These are phyloP conservation scores for Danaus chrysippus DNA, from an alignment of 2,888 invertebrate genomes.

Conservation along the genomic window DNA sequence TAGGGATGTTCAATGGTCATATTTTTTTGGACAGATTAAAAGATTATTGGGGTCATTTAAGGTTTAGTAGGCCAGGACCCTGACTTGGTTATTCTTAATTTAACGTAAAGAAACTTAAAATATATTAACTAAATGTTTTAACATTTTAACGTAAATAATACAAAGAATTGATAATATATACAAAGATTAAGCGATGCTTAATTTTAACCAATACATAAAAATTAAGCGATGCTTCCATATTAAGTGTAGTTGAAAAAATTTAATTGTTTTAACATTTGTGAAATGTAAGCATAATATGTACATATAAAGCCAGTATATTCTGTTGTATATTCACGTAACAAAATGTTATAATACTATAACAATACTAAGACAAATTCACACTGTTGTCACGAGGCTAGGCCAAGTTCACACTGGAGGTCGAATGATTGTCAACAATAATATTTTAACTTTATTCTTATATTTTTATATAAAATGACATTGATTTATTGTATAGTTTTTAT, in stretches of 20 bases:
- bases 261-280: too few species aligned
- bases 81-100: conserved; percentile 34
- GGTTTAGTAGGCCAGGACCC: conserved; percentile 45
- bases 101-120: not conserved
- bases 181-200: too few species aligned
- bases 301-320: too few species aligned
- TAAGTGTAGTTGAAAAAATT: too few species aligned
- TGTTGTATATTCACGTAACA: not conserved
- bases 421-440: conserved; percentile 44
- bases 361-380: conserved; percentile 1
- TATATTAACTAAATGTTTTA: not conserved
- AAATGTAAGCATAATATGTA: too few species aligned
- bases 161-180: not conserved
- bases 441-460: conserved; percentile 23
- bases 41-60: conserved; percentile 45
- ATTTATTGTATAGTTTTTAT: conserved; percentile 6
- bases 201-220: too few species aligned
- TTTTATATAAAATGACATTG: conserved; percentile 18
- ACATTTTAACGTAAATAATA: not conserved
- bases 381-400: conserved; percentile 48
- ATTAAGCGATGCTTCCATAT: too few species aligned
- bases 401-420: conserved; percentile 57
- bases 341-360: conserved; percentile 12
- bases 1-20: conserved; percentile 55
- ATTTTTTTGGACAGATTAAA: conserved; percentile 42